Evolutionary conservation across 2,113 vertebrate species (phyloP).

Genomic region (Mustela lutreola): DNA sequence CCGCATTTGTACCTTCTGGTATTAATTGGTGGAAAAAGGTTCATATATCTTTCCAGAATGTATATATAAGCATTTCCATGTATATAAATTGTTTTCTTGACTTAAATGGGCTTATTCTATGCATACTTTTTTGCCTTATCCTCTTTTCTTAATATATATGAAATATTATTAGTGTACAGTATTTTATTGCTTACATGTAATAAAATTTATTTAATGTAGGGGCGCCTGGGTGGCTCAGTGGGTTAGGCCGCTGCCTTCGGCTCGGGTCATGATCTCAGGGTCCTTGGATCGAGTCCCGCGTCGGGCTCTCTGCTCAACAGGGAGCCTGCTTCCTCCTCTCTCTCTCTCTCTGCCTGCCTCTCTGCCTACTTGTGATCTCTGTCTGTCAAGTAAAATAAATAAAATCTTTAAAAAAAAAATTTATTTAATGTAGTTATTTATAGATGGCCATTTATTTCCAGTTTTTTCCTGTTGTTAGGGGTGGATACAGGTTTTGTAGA

Average conservation of each 20-base stretch:
- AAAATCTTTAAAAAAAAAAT: too few relatives aligned
- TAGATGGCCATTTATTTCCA: not conserved
- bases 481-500: not conserved
- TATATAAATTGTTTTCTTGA: not conserved
- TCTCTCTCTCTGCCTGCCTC: too few relatives aligned
- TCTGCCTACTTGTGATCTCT: too few relatives aligned
- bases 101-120: not conserved
- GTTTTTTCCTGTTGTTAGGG: not conserved
- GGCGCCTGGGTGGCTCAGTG: too few relatives aligned
- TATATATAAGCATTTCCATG: not conserved
- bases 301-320: too few relatives aligned
- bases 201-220: not conserved
- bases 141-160: not conserved
- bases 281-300: too few relatives aligned
- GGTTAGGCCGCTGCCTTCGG: too few relatives aligned
- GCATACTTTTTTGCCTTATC: not conserved
- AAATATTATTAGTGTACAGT: not conserved
- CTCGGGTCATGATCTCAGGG: too few relatives aligned
- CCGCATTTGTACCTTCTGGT: not conserved
- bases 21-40: not conserved
- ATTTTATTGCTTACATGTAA: not conserved
- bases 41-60: not conserved
- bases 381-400: too few relatives aligned
- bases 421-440: not conserved
- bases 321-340: too few relatives aligned